A percentile compares a stretch with the other conserved stretches of the same genome.
Evolutionary conservation across 2,113 vertebrate genomes (phyloP).

Genomic region (Merops nubicus): DNA sequence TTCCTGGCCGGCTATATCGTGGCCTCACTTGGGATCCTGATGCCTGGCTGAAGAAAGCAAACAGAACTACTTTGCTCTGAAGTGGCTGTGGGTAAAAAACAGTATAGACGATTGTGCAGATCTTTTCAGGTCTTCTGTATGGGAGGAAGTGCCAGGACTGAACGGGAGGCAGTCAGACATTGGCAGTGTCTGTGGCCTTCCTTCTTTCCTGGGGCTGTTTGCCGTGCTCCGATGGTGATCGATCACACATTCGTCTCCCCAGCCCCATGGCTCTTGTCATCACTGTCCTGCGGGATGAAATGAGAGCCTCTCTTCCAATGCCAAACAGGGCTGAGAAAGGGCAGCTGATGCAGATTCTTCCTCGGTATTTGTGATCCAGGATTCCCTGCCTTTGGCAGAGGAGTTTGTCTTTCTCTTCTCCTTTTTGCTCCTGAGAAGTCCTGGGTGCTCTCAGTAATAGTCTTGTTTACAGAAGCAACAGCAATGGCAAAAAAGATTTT

Average conservation of each 20-base stretch:
- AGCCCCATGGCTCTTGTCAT: neutral
- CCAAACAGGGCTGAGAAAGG: neutral
- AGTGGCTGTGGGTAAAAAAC: neutral
- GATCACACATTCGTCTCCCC: neutral
- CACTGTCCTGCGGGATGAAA: neutral
- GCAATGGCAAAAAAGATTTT: neutral
- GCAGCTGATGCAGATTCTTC: neutral
- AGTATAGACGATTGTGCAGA: neutral
- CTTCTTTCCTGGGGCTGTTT: neutral
- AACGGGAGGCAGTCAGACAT: neutral
- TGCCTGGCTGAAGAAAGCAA: neutral
- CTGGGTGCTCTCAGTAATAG: neutral
- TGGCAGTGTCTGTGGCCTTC: neutral
- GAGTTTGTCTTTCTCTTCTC: neutral
- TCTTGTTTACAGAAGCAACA: neutral
- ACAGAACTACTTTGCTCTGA: neutral
- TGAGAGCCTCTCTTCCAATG: neutral
- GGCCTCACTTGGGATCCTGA: neutral
- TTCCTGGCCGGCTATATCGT: neutral
- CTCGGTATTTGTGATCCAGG: neutral
- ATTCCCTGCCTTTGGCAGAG: neutral
- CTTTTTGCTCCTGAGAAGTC: neutral
- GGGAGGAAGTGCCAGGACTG: neutral
- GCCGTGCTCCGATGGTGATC: rapidly evolving
- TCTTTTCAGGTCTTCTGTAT: neutral